Base-by-base conservation (phyloP, 2,888 invertebrate species). In the Helobdella robusta region DNA sequence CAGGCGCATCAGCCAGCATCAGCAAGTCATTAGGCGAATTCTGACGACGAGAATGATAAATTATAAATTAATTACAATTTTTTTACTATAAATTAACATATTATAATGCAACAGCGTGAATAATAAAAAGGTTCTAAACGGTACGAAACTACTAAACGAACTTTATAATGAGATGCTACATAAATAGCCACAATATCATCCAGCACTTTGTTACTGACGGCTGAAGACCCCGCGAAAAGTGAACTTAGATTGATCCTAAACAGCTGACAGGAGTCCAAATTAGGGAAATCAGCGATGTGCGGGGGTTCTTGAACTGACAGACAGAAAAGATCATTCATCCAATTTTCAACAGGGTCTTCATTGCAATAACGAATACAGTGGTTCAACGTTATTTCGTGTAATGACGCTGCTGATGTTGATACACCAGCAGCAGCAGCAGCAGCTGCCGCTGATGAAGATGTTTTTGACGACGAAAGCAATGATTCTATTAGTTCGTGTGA, bases 21-120 rank as follows among this genome's bases (percentile, higher is more conserved):
- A 97, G 95, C 50, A 98, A 83, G 82, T 99, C 98, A 81, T 99
- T 95, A 0, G 98, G 98, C 66, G 90, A 90, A 82, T 99, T 99
- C 86, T 89, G 79, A 56, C 32, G 28, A 30, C 44, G n/a, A 11
- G n/a, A n/a, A n/a, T n/a, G n/a, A n/a, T n/a, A n/a, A n/a, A n/a
- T n/a, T n/a, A n/a, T n/a, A n/a, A n/a, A n/a, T n/a, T n/a, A n/a
- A n/a, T n/a, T n/a, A n/a, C n/a, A n/a, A n/a, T n/a, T n/a, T n/a
- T n/a, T n/a, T n/a, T n/a, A n/a, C n/a, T n/a, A n/a, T n/a, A n/a
- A n/a, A n/a, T n/a, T n/a, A n/a, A n/a, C n/a, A n/a, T n/a, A n/a
- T n/a, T n/a, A n/a, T n/a, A n/a, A n/a, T n/a, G n/a, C n/a, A n/a
- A n/a, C n/a, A n/a, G n/a, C n/a, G n/a, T n/a, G n/a, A n/a, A n/a